Base-by-base conservation (phyloP, 1,140 invertebrate species). In the Nasonia vitripennis region DNA sequence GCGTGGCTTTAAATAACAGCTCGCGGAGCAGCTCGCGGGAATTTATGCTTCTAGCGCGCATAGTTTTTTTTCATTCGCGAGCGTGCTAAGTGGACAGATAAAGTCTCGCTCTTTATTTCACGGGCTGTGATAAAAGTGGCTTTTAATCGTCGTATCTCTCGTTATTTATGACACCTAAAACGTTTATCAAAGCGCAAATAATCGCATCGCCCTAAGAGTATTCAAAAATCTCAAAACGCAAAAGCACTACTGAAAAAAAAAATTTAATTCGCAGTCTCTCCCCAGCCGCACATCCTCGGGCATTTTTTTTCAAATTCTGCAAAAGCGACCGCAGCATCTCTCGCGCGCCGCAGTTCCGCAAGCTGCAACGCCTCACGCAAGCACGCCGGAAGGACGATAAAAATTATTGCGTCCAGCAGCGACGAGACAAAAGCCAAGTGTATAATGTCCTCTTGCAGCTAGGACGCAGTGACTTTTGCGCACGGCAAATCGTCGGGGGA, bases 351-450 rank as follows among this genome's bases (percentile, higher is more conserved):
- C 6, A 62, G 55, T n/a, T 62, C 55, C 55, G 27, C 27, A 62
- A 20, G 55, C 55, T 62, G 23, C 70, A 71, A 31, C 27, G 23
- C 12, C 70, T 31, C 70, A 12, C 31, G 27, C 70, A 14, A 31
- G 27, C 70, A 5, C 27, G 27, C 23, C 27, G 31, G 70, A 11
- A 71, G 31, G 27, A 12, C 70, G 23, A 71, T 71, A 71, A 71
- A 71, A 27, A 71, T 71, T 71, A 71, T 71, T 27, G 27, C 31
- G 70, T 71, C 23, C 23, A 27, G 55, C 6, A 4, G 70, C 70
- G 5, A 5, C 70, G 70, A 71, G 70, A 71, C 70, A 71, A 71
- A 71, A 71, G 70, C 70, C 70, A 71, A 71, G 70, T 71, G 31
- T 71, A 34, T 71, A 71, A 71, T 71, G 31, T 71, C 70, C 70